Evolutionary conservation across 2,888 invertebrate genomes (phyloP).

Genomic region (Luperina nickerlii): DNA sequence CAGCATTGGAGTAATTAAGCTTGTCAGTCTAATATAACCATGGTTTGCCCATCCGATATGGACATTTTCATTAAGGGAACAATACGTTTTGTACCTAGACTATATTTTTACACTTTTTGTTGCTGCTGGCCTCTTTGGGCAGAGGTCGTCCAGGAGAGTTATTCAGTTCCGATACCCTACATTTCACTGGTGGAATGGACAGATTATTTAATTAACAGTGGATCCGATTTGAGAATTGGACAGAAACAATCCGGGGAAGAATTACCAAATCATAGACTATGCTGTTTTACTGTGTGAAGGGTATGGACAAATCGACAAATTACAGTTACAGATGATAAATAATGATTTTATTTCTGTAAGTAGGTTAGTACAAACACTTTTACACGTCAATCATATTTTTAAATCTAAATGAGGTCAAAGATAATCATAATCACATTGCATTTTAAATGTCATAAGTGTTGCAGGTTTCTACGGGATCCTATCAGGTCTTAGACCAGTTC

Average conservation of each 20-base stretch:
- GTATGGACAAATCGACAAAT: background rate
- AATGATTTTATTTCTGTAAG: no score
- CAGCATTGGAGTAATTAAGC: conserved; percentile 56
- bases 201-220: background rate
- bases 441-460: background rate
- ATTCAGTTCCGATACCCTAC: background rate
- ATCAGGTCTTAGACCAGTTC: background rate
- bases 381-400: no score
- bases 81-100: conserved; percentile 5
- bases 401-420: no score
- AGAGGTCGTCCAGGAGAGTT: background rate
- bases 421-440: no score
- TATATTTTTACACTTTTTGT: background rate
- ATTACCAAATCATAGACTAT: background rate
- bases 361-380: no score
- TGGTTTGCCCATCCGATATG: conserved; percentile 36
- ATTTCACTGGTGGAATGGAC: background rate
- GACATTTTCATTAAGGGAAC: conserved; percentile 49
- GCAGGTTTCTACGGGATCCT: background rate
- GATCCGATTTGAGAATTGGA: background rate
- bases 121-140: background rate
- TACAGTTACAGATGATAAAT: background rate
- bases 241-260: no score
- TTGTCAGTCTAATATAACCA: conserved; percentile 58
- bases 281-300: background rate